These are phyloP conservation scores for Orthosia cruda DNA, from an alignment of 2,888 invertebrate genomes.

Conservation along the genomic window DNA sequence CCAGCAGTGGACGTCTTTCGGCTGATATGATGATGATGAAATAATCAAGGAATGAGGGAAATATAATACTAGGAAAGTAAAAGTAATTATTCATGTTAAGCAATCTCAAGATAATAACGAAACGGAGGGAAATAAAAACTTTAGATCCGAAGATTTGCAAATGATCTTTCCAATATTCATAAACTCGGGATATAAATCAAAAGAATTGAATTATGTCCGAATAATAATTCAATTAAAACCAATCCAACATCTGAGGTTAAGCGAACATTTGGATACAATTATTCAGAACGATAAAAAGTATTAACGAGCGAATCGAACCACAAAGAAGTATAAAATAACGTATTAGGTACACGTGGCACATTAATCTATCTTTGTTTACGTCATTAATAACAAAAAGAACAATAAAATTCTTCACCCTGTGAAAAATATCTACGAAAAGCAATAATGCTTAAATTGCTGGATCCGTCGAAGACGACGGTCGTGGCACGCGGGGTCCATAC, in stretches of 20 bases:
- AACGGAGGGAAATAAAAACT: conserved; percentile 1
- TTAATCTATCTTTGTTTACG: conserved; percentile 63
- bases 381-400: conserved; percentile 80
- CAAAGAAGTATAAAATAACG: conserved; percentile 23
- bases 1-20: too few relatives aligned
- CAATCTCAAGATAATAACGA: background rate
- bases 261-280: conserved; percentile 57
- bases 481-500: conserved; percentile 77
- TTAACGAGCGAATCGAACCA: conserved; percentile 38
- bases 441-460: conserved; percentile 82
- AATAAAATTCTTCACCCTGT: conserved; percentile 74
- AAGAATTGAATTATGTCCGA: conserved; percentile 53
- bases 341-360: conserved; percentile 37
- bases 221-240: conserved; percentile 65
- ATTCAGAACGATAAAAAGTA: conserved; percentile 56
- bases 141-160: conserved; percentile 24
- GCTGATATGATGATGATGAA: too few relatives aligned
- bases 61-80: background rate
- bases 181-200: conserved; percentile 51
- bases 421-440: conserved; percentile 81
- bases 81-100: background rate
- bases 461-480: conserved; percentile 65
- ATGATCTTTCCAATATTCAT: conserved; percentile 57
- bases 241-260: conserved; percentile 49
- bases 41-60: background rate